Evolutionary conservation across 2,113 vertebrate genomes (phyloP).

Genomic region (Glaucidium brasilianum): DNA sequence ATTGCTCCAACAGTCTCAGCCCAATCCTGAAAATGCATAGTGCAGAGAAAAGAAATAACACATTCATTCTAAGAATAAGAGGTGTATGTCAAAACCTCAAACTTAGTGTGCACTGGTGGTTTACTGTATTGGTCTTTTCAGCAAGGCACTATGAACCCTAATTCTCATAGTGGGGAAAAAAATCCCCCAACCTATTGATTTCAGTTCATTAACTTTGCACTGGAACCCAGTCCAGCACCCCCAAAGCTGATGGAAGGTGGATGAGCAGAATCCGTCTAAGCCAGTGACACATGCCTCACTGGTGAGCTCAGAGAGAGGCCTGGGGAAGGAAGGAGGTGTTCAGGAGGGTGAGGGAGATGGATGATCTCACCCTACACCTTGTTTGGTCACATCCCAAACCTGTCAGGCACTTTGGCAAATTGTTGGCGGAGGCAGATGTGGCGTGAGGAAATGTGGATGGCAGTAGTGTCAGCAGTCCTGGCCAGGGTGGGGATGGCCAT

Average conservation of each 20-base stretch:
- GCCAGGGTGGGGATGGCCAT: rapidly evolving
- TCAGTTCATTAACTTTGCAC: background rate
- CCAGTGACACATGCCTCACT: rapidly evolving
- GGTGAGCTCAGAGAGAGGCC: background rate
- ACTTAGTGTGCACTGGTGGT: background rate
- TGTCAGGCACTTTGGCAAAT: background rate
- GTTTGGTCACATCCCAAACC: background rate
- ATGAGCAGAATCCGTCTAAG: background rate
- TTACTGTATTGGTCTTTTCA: background rate
- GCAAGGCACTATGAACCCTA: background rate
- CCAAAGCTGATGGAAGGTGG: background rate
- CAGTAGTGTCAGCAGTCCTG: background rate
- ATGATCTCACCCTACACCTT: background rate
- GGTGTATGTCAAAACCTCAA: background rate
- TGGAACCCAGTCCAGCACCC: background rate
- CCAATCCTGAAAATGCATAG: background rate
- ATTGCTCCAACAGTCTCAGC: background rate
- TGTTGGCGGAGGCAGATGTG: background rate
- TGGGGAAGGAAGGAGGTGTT: background rate
- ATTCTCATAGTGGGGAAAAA: background rate
- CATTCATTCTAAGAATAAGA: background rate
- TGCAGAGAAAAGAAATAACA: background rate
- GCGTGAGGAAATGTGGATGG: background rate
- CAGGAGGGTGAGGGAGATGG: background rate
- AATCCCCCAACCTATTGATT: background rate